Percentiles rank a stretch among this genome's conserved stretches.
Evolutionary conservation across 2,113 vertebrate species (phyloP).

Genomic region (Empidonax traillii): DNA sequence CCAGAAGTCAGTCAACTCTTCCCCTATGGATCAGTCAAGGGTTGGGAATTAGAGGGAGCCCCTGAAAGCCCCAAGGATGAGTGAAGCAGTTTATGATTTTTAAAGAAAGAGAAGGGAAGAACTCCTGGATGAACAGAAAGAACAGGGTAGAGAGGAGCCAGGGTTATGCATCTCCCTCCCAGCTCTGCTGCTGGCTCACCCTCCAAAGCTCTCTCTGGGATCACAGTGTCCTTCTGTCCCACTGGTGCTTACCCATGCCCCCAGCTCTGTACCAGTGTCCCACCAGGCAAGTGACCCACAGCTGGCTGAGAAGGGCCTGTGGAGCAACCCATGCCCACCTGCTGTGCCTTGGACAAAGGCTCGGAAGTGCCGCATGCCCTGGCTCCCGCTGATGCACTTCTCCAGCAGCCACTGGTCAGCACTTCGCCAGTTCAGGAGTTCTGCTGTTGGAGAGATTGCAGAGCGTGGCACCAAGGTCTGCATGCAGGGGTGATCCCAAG

Average conservation of each 20-base stretch:
- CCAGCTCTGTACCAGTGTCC: neutral
- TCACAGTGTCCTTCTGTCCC: neutral
- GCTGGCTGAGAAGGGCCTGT: neutral
- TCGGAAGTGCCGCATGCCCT: conserved; percentile 66
- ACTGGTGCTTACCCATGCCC: neutral
- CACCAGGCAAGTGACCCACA: rapidly evolving
- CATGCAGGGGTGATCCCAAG: neutral
- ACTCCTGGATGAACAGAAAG: rapidly evolving
- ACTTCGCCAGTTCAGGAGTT: conserved; percentile 65
- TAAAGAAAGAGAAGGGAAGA: neutral
- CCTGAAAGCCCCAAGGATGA: neutral
- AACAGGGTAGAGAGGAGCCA: neutral
- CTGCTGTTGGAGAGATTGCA: conserved; percentile 33
- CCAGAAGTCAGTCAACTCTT: conserved; percentile 77
- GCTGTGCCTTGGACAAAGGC: conserved; percentile 65
- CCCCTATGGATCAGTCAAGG: conserved; percentile 55
- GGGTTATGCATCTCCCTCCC: neutral
- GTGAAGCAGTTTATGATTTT: neutral
- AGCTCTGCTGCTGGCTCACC: neutral
- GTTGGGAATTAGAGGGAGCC: neutral
- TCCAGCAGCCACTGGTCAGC: conserved; percentile 75
- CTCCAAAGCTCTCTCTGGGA: neutral
- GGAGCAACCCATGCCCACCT: conserved; percentile 36
- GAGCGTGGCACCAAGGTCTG: neutral
- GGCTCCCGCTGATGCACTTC: conserved; percentile 66